These are phyloP conservation scores for Musca vetustissima DNA, from an alignment of 1,140 invertebrate genomes.

Conservation along the genomic window DNA sequence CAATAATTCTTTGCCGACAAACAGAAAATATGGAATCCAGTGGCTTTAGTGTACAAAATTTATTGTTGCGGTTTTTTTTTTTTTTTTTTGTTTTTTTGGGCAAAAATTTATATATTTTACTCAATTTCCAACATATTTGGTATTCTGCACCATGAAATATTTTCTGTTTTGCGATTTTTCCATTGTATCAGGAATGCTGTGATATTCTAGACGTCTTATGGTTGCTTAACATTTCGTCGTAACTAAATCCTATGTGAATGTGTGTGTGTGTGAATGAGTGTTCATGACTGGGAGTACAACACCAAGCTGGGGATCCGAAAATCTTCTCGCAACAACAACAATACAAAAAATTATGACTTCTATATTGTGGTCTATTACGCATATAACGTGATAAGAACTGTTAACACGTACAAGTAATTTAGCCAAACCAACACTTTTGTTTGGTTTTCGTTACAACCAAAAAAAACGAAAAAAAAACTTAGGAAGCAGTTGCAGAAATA, in stretches of 20 bases:
- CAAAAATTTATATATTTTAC: slow-evolving; percentile 1
- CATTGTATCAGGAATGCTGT: too few species aligned
- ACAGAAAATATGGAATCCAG: slow-evolving; percentile 11
- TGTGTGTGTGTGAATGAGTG: too few species aligned
- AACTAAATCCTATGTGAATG: too few species aligned
- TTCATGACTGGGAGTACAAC: too few species aligned
- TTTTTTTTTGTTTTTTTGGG: too few species aligned
- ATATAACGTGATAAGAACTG: background rate
- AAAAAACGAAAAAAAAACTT: background rate
- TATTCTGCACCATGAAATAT: slow-evolving; percentile 1
- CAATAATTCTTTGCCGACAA: background rate
- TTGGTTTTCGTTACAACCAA: background rate
- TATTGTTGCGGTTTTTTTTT: slow-evolving; percentile 19
- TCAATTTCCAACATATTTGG: too few species aligned
- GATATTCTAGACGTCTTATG: background rate
- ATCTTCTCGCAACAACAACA: too few species aligned
- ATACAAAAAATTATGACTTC: slow-evolving; percentile 17
- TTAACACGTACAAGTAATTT: slow-evolving; percentile 19
- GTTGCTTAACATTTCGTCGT: background rate
- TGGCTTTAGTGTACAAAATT: slow-evolving; percentile 7
- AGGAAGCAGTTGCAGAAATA: too few species aligned
- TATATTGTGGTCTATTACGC: slow-evolving; percentile 23
- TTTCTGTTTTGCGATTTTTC: too few species aligned
- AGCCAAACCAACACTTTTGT: background rate
- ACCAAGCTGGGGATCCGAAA: background rate